Percentiles rank a stretch among this genome's conserved stretches.
These are phyloP conservation scores for Austrofundulus limnaeus DNA, from an alignment of 2,113 vertebrate species.

Conservation along the genomic window DNA sequence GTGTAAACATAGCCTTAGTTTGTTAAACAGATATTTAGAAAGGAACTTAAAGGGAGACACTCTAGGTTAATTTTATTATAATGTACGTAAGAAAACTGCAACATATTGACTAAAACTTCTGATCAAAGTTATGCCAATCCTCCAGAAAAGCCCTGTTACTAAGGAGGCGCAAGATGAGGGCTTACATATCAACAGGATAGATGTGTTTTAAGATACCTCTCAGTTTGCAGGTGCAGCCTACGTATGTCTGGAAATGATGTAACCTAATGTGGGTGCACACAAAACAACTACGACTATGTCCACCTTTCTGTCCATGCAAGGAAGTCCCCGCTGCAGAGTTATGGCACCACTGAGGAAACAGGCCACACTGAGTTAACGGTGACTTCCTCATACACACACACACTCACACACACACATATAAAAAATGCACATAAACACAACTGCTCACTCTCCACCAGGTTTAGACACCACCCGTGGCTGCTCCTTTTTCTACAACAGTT, in stretches of 20 bases:
- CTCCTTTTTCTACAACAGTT: slow-evolving; percentile 13
- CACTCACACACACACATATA: background rate
- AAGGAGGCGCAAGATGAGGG: too few species aligned
- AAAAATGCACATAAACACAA: slow-evolving; percentile 16
- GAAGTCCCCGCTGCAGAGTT: slow-evolving; percentile 40
- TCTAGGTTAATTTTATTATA: too few species aligned
- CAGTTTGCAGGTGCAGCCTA: background rate
- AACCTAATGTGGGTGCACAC: slow-evolving; percentile 3
- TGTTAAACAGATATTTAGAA: too few species aligned
- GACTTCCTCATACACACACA: slow-evolving; percentile 42
- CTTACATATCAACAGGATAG: background rate
- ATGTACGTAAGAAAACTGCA: too few species aligned
- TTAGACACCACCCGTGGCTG: slow-evolving; percentile 10
- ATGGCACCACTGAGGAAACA: slow-evolving; percentile 58
- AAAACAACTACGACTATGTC: slow-evolving; percentile 16
- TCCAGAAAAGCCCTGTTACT: too few species aligned
- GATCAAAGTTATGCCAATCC: too few species aligned
- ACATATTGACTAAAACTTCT: too few species aligned
- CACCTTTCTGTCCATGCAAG: slow-evolving; percentile 43
- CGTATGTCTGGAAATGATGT: background rate
- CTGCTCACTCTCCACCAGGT: slow-evolving; percentile 20
- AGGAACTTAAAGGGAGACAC: too few species aligned
- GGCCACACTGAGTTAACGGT: slow-evolving; percentile 35
- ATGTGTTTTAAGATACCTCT: slow-evolving; percentile 12
- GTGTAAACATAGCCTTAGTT: background rate